A percentile compares a stretch with the other conserved stretches of the same genome.
phyloP scores from a whole-genome alignment of 2,113 vertebrate genomes.

The Budorcas taxicolor region DNA sequence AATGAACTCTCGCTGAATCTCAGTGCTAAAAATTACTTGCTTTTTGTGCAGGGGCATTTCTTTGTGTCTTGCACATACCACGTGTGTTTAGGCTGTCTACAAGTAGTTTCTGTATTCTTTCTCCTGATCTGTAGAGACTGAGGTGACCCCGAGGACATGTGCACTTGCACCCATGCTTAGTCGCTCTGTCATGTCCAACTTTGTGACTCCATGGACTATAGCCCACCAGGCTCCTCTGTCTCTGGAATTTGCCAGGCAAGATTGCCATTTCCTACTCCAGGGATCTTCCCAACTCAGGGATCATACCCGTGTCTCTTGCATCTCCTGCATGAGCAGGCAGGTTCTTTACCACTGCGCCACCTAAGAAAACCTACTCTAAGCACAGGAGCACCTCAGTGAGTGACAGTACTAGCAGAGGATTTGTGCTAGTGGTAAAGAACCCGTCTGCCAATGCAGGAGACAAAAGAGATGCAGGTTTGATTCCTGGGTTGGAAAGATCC shows the following conservation, averaged over 20 bases:
- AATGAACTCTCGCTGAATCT: neutral
- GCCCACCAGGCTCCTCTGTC: neutral
- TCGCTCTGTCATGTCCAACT: neutral
- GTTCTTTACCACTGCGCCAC: neutral
- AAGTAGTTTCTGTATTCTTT: neutral
- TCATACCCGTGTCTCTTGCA: neutral
- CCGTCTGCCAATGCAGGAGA: neutral
- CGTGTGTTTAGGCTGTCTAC: neutral
- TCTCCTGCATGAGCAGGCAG: neutral
- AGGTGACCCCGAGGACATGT: neutral
- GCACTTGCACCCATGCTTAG: accelerated
- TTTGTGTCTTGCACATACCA: neutral
- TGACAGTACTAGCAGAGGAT: neutral
- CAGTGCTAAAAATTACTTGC: neutral
- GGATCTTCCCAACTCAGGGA: neutral
- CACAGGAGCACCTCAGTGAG: neutral
- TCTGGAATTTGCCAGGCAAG: neutral
- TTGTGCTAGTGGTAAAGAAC: neutral
- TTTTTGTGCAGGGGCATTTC: neutral
- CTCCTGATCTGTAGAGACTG: neutral
- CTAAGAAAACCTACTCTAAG: neutral
- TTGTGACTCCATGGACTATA: neutral
- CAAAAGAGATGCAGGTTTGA: neutral
- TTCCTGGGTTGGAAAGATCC: neutral
- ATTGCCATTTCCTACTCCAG: neutral